Conservation (phyloP, 1,140 invertebrate species). For the Halictus rubicundus region DNA sequence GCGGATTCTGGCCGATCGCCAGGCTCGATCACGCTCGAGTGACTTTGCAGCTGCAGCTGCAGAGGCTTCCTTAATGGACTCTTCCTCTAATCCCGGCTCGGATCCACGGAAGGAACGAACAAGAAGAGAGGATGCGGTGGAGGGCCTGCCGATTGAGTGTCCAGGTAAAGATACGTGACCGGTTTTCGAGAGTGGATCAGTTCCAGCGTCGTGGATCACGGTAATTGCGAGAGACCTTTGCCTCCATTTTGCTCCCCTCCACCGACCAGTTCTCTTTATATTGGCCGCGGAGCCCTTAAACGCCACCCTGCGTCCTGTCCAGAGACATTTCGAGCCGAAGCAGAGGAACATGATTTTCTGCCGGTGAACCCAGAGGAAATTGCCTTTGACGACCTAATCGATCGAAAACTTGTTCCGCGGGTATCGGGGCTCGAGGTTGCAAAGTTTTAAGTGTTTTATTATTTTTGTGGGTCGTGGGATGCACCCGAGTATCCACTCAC, state of each 20-base stretch:
- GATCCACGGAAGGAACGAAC: constrained; percentile 41
- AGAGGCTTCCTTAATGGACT: constrained; percentile 62
- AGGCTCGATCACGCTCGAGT: constrained; percentile 37
- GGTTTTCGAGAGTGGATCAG: constrained; percentile 62
- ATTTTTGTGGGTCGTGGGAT: too few species aligned
- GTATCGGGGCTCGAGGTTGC: too few species aligned
- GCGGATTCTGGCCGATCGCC: constrained; percentile 50
- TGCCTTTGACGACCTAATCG: too few species aligned
- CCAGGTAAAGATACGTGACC: constrained; percentile 65
- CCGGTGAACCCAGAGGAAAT: too few species aligned
- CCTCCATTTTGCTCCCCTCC: constrained; percentile 2
- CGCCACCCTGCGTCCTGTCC: neutral
- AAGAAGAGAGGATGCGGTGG: constrained; percentile 22
- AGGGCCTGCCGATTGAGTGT: constrained; percentile 64
- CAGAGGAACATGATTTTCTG: too few species aligned
- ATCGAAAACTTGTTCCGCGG: too few species aligned
- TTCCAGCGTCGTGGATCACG: constrained; percentile 50
- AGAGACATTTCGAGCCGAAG: neutral
- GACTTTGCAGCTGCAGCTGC: constrained; percentile 39
- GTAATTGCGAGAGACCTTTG: constrained; percentile 53
- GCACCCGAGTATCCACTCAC: too few species aligned
- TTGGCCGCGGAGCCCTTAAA: neutral
- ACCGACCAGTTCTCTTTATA: constrained; percentile 6
- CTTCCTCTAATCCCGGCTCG: constrained; percentile 62
- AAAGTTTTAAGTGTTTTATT: too few species aligned